A percentile compares a stretch with the other conserved stretches of the same genome.
These are phyloP conservation scores for Euplexia lucipara DNA, from an alignment of 2,888 invertebrate species.

Conservation along the genomic window DNA sequence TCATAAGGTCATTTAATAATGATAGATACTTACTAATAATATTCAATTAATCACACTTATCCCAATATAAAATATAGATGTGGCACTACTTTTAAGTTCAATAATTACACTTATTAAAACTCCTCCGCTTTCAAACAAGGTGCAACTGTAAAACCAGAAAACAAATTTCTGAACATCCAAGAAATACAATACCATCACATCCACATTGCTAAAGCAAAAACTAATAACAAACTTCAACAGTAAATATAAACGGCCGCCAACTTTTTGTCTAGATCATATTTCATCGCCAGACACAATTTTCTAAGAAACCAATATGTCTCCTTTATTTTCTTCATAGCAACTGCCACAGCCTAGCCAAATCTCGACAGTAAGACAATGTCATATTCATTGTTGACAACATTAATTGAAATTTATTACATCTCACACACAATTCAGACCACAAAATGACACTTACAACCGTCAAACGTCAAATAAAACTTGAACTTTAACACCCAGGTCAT, in stretches of 20 bases:
- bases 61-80: too few relatives aligned
- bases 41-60: too few relatives aligned
- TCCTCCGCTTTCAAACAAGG: neutral
- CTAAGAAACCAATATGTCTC: constrained; percentile 42
- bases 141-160: neutral
- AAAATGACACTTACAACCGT: constrained; percentile 74
- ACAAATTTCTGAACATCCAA: neutral
- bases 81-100: too few relatives aligned
- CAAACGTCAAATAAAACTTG: constrained; percentile 61
- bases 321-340: constrained; percentile 50
- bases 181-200: constrained; percentile 24
- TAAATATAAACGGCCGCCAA: constrained; percentile 23
- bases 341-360: constrained; percentile 77
- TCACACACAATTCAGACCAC: constrained; percentile 79
- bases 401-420: constrained; percentile 90
- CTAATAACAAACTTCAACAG: constrained; percentile 1
- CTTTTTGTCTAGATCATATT: constrained; percentile 41
- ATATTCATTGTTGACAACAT: constrained; percentile 82
- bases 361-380: constrained; percentile 83
- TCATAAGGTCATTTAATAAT: too few relatives aligned
- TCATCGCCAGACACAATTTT: constrained; percentile 38
- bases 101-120: too few relatives aligned
- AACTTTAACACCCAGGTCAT: constrained; percentile 61
- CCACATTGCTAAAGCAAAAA: constrained; percentile 14
- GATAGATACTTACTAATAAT: too few relatives aligned